Evolutionary conservation across 2,113 vertebrate genomes (phyloP).

Genomic region (Oenanthe oenanthe): DNA sequence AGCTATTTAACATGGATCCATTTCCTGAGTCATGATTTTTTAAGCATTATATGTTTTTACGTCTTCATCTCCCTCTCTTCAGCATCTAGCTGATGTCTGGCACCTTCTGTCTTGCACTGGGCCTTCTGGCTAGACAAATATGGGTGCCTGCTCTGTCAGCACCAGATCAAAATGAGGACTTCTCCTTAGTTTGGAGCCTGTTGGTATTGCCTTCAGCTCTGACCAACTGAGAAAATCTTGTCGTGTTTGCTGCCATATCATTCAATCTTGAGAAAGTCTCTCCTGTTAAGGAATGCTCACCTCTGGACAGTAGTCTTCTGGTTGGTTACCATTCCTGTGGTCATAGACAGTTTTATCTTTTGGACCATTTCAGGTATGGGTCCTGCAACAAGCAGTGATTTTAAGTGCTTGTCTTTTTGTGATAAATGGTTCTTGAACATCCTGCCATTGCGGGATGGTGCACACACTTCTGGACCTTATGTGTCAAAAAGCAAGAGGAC

Average conservation of each 20-base stretch:
- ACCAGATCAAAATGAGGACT: not conserved
- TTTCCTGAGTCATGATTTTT: not conserved
- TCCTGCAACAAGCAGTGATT: not conserved
- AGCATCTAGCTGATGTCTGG: not conserved
- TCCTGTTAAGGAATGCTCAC: not conserved
- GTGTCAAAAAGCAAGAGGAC: not conserved
- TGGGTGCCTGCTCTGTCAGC: not conserved
- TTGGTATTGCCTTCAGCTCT: not conserved
- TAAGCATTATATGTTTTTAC: not conserved
- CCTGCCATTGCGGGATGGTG: not conserved
- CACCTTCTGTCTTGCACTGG: not conserved
- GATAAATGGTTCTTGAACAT: not conserved
- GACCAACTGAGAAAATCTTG: not conserved
- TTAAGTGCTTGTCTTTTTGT: not conserved
- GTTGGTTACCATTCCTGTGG: not conserved
- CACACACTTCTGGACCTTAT: not conserved
- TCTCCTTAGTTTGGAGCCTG: not conserved
- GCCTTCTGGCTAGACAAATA: not conserved
- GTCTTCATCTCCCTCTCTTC: not conserved
- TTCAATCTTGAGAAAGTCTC: not conserved
- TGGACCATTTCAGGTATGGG: not conserved
- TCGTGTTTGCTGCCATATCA: not conserved
- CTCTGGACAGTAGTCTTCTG: not conserved
- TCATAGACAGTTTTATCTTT: not conserved
- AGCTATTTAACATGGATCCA: not conserved